Percentiles rank a stretch among this genome's conserved stretches.
phyloP scores from a whole-genome alignment of 2,113 vertebrate species.

The Pomatostomus ruficeps region DNA sequence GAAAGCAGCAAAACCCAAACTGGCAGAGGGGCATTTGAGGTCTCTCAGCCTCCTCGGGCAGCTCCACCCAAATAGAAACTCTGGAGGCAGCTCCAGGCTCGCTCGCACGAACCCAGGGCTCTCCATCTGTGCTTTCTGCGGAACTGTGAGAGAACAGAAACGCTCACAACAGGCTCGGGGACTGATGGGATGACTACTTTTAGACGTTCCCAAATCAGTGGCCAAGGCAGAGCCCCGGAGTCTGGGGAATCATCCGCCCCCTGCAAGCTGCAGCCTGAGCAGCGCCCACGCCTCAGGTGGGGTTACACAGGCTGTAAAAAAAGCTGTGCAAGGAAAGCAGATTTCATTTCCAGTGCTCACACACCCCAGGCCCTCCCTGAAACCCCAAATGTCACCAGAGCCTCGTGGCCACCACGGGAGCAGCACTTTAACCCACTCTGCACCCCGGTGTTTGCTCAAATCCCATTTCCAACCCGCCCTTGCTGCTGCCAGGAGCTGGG shows the following conservation, averaged over 20 bases:
- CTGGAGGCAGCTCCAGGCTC: not conserved
- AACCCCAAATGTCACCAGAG: not conserved
- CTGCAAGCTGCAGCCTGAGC: not conserved
- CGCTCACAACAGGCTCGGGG: not conserved
- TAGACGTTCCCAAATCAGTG: not conserved
- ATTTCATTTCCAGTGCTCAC: not conserved
- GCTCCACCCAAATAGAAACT: not conserved
- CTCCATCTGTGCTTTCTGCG: not conserved
- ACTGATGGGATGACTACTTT: not conserved
- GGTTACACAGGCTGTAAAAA: not conserved
- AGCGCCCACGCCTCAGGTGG: not conserved
- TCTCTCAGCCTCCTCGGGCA: not conserved
- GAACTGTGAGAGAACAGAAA: not conserved
- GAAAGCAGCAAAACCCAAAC: not conserved
- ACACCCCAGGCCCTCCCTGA: accelerated
- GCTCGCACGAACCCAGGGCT: not conserved
- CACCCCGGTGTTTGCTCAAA: not conserved
- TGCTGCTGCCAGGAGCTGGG: not conserved
- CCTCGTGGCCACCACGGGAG: not conserved
- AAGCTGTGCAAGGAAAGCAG: not conserved
- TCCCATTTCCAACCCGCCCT: not conserved
- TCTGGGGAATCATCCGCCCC: not conserved
- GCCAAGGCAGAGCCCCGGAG: not conserved
- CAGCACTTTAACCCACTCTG: not conserved
- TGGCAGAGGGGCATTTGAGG: not conserved